phyloP scores from a whole-genome alignment of 2,797 vertebrate species.

The Dipus sagitta region DNA sequence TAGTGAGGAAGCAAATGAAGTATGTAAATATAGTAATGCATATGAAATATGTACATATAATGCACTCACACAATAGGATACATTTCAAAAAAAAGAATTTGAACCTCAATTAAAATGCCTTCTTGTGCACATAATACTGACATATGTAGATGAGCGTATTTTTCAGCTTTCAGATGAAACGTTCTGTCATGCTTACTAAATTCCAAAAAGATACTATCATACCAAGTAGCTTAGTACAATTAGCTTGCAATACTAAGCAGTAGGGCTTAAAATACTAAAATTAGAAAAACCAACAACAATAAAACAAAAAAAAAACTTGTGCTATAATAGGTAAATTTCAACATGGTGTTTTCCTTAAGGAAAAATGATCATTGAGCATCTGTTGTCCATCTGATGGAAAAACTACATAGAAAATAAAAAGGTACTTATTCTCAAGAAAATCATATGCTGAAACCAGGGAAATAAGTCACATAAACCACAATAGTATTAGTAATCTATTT shows the following conservation, averaged over 20 bases:
- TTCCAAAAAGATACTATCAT: background rate
- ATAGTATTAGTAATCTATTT: conserved; percentile 14
- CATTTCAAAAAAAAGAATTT: conserved; percentile 16
- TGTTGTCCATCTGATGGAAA: conserved; percentile 13
- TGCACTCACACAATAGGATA: background rate
- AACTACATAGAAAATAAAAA: conserved; percentile 14
- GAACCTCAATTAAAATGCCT: conserved; percentile 4
- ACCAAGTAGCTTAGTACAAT: background rate
- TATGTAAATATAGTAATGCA: background rate
- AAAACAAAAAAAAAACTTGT: background rate
- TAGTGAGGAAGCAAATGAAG: background rate
- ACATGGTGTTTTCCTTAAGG: conserved; percentile 1
- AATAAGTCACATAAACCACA: background rate
- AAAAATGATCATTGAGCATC: conserved; percentile 9
- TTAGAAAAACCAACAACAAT: too few species aligned
- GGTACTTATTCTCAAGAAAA: background rate
- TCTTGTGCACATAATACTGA: background rate
- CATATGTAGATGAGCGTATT: background rate
- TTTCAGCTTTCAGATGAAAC: conserved; percentile 56
- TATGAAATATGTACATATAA: background rate
- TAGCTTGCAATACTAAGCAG: background rate
- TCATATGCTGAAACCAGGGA: background rate
- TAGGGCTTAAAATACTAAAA: background rate
- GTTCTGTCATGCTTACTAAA: background rate
- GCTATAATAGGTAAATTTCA: background rate